phyloP scores from a whole-genome alignment of 1,140 invertebrate species.

The Melanaphis sacchari region DNA sequence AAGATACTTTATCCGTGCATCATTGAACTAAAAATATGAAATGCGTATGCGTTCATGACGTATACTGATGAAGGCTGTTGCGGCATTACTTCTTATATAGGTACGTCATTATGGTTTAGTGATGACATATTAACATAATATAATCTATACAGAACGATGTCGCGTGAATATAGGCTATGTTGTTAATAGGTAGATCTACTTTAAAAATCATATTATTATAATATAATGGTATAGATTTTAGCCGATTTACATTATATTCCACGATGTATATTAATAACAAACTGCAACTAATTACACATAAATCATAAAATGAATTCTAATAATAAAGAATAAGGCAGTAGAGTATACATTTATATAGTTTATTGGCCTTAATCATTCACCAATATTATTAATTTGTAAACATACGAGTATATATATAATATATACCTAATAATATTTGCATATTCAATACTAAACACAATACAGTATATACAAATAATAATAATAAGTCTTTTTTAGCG shows the following conservation, averaged over 20 bases:
- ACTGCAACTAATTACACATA: not conserved
- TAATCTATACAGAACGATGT: not conserved
- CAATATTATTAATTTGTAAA: too few species aligned
- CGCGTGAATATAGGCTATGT: not conserved
- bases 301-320: not conserved
- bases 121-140: constrained; percentile 24
- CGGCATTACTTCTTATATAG: not conserved
- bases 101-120: constrained; percentile 27
- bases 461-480: too few species aligned
- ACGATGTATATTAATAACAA: not conserved
- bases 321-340: too few species aligned
- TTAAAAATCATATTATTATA: not conserved
- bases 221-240: not conserved
- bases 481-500: too few species aligned
- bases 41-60: constrained; percentile 35
- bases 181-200: not conserved
- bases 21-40: constrained; percentile 56
- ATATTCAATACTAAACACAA: too few species aligned
- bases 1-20: constrained; percentile 43
- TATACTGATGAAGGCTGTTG: not conserved
- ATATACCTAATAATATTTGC: too few species aligned
- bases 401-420: too few species aligned
- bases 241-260: not conserved
- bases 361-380: too few species aligned
- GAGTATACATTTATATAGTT: too few species aligned